Conservation (phyloP, 2,113 vertebrate genomes). For the Proteles cristata region DNA sequence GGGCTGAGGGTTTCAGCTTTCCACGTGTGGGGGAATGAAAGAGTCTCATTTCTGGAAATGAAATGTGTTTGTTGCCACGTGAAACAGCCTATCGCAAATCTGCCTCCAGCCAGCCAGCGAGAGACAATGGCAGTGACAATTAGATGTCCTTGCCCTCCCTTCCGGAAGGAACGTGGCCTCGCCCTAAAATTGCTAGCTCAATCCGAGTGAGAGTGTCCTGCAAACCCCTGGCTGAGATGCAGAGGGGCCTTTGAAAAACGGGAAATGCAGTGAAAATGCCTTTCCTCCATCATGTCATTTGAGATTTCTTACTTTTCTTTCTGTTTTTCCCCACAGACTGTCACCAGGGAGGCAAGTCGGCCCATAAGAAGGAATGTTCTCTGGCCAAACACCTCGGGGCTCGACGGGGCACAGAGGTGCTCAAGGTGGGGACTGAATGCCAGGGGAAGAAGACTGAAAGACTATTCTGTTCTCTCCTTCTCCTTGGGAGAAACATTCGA, state of each 20-base stretch:
- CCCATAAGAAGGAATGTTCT: not conserved
- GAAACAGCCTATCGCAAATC: slow-evolving; percentile 77
- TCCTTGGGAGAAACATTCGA: not conserved
- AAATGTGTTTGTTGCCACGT: slow-evolving; percentile 73
- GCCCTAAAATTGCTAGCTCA: slow-evolving; percentile 60
- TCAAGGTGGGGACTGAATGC: accelerated
- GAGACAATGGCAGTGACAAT: slow-evolving; percentile 74
- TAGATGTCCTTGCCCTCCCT: slow-evolving; percentile 44
- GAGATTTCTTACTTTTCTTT: slow-evolving; percentile 41
- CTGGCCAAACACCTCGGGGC: accelerated
- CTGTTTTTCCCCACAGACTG: slow-evolving; percentile 11
- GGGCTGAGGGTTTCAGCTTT: slow-evolving; percentile 76
- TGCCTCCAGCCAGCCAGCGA: slow-evolving; percentile 77
- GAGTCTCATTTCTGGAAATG: slow-evolving; percentile 82
- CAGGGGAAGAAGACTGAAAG: not conserved
- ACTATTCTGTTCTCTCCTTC: not conserved
- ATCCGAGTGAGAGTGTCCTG: not conserved
- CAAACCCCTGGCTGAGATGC: not conserved
- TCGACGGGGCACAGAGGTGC: accelerated
- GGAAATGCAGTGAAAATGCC: not conserved
- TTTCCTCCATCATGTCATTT: not conserved
- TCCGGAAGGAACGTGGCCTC: slow-evolving; percentile 59
- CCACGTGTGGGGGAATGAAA: slow-evolving; percentile 55
- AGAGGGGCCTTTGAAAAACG: not conserved
- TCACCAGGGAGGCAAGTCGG: slow-evolving; percentile 15